These are phyloP conservation scores for Entomyzon cyanotis DNA, from an alignment of 2,113 vertebrate genomes.

Conservation along the genomic window DNA sequence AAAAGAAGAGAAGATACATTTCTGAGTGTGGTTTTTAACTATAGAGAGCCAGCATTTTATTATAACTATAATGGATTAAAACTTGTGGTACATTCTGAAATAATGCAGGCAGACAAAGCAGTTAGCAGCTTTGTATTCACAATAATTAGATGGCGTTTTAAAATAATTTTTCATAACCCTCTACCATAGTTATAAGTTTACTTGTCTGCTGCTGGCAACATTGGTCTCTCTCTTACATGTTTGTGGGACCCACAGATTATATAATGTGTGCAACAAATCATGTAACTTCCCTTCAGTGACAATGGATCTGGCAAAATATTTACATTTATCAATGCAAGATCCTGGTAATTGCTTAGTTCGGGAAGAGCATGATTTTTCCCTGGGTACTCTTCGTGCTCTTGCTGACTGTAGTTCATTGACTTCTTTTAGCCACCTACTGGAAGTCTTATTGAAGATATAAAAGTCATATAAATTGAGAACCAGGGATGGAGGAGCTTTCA, in stretches of 20 bases:
- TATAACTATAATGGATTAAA: constrained; percentile 11
- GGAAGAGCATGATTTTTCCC: not conserved
- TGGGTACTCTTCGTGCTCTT: not conserved
- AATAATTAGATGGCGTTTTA: not conserved
- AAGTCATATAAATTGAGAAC: not conserved
- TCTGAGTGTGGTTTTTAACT: constrained; percentile 1
- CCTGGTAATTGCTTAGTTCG: not conserved
- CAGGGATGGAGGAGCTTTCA: not conserved
- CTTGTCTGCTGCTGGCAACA: not conserved
- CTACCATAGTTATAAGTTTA: not conserved
- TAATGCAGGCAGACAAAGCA: not conserved
- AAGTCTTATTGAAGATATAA: not conserved
- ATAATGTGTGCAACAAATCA: not conserved
- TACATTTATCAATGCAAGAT: not conserved
- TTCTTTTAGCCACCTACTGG: not conserved
- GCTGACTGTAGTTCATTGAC: not conserved
- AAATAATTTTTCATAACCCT: not conserved
- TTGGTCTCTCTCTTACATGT: not conserved
- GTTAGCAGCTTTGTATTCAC: not conserved
- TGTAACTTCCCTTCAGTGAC: not conserved
- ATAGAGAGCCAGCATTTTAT: constrained; percentile 12
- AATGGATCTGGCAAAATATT: not conserved
- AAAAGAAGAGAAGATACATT: not conserved
- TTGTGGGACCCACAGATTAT: not conserved
- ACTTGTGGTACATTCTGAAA: not conserved